Evolutionary conservation across 2,113 vertebrate genomes (phyloP).

Genomic region (Actenoides lindsayi): DNA sequence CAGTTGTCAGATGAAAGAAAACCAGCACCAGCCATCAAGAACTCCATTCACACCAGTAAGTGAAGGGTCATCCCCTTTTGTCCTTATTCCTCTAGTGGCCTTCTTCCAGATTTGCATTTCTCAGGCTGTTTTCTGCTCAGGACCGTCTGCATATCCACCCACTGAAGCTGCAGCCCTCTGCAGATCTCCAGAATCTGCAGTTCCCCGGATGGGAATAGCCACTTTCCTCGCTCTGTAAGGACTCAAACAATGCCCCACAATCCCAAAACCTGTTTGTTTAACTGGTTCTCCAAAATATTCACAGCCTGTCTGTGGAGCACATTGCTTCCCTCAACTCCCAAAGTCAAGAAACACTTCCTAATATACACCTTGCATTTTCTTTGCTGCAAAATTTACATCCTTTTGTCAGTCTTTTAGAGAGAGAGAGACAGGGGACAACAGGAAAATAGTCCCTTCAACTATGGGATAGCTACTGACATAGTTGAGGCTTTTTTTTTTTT

Average conservation of each 20-base stretch:
- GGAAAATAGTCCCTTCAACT: not conserved
- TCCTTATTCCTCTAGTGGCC: not conserved
- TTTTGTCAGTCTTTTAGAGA: not conserved
- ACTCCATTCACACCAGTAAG: not conserved
- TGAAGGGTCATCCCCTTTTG: not conserved
- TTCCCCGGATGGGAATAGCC: not conserved
- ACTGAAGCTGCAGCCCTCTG: not conserved
- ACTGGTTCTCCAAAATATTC: not conserved
- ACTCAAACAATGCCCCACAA: accelerated
- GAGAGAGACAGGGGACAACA: not conserved
- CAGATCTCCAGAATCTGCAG: not conserved
- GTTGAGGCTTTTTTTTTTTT: not conserved
- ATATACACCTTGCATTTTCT: not conserved
- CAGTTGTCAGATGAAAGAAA: not conserved
- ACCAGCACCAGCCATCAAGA: not conserved
- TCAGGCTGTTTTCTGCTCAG: not conserved
- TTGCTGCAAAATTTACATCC: not conserved
- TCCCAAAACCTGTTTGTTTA: not conserved
- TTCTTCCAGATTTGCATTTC: not conserved
- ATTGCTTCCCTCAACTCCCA: not conserved
- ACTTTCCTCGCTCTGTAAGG: not conserved
- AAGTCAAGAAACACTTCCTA: not conserved
- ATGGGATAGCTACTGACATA: not conserved
- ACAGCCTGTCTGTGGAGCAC: not conserved
- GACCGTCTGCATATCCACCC: accelerated